phyloP scores from a whole-genome alignment of 1,140 invertebrate genomes.

The Contarinia nasturtii region DNA sequence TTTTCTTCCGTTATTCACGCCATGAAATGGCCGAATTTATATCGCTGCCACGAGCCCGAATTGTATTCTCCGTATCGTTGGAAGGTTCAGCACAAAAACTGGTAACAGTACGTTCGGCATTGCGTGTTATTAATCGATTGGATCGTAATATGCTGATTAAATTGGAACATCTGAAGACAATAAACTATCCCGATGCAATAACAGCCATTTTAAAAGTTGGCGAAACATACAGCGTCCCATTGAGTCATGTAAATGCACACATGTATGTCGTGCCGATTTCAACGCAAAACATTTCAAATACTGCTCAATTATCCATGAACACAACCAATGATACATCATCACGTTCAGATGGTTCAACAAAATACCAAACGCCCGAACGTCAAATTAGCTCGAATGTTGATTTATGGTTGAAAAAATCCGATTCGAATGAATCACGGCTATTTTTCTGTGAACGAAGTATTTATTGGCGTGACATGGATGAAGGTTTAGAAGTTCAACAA shows the following conservation, averaged over 20 bases:
- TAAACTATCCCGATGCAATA: slow-evolving; percentile 3
- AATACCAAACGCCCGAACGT: neutral
- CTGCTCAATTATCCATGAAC: neutral
- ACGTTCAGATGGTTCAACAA: neutral
- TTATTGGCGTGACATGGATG: slow-evolving; percentile 11
- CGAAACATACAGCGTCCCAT: slow-evolving; percentile 18
- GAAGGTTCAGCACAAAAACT: slow-evolving; percentile 87
- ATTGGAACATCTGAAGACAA: slow-evolving; percentile 31
- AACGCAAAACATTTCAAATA: neutral
- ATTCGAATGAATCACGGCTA: neutral
- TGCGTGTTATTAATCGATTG: slow-evolving; percentile 62
- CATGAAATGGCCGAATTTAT: slow-evolving; percentile 23
- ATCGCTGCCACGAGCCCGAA: slow-evolving; percentile 35
- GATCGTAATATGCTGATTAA: slow-evolving; percentile 50
- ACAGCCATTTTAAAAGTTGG: slow-evolving; percentile 10
- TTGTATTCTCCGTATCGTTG: slow-evolving; percentile 74
- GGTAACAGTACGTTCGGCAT: slow-evolving; percentile 83
- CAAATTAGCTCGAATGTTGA: too few species aligned
- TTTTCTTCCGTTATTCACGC: slow-evolving; percentile 70
- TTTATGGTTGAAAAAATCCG: slow-evolving; percentile 1
- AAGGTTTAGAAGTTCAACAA: slow-evolving; percentile 7
- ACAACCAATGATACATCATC: neutral
- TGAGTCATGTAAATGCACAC: slow-evolving; percentile 18
- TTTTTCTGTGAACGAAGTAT: slow-evolving; percentile 8
- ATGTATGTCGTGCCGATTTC: slow-evolving; percentile 1